Base-by-base conservation (phyloP, 2,888 invertebrate species). In the Yponomeuta sedellus region DNA sequence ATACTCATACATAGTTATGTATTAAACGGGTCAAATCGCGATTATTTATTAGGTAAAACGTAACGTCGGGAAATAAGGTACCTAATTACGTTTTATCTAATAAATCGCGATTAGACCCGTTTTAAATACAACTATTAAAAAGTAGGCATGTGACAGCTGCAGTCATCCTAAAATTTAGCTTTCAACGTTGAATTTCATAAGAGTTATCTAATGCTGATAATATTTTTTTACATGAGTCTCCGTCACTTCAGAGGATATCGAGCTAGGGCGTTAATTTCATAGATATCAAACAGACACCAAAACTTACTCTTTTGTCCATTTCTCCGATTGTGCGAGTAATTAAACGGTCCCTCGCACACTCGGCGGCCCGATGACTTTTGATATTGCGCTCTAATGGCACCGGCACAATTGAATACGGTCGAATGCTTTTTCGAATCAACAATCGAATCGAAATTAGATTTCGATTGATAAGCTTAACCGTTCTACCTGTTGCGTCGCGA, bases 371-470 rank as follows among this genome's bases (percentile, higher is more conserved):
- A 83, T 86, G 86, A 86, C 88, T 86, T 83, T 85, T 87, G 86
- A 86, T 84, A 87, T 86, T 82, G 75, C 71, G 73, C 67, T 74
- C 78, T 83, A 78, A 82, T 80, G 78, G 78, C 70, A 75, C 88
- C 86, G 87, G 83, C 87, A 81, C 80, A 81, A 82, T 83, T 79
- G 80, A 75, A 81, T 75, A 75, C 75, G 80, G 85, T 83, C 81
- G 78, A 82, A 44, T 56, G 39, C 2, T 74, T 88, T 90, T 88
- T 89, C 80, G 80, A 34, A 77, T 76, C 76, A 73, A 77, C 81
- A 79, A 82, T 83, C 82, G 79, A 78, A 80, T 78, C 78, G 77
- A 77, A 83, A 89, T 89, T 90, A 81, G 88, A 89, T 85, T 86
- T 84, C 82, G 84, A 83, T 79, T 81, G 77, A 79, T 76, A 80